Evolutionary conservation across 2,888 invertebrate species (phyloP).

Genomic region (Poecilus cupreus): DNA sequence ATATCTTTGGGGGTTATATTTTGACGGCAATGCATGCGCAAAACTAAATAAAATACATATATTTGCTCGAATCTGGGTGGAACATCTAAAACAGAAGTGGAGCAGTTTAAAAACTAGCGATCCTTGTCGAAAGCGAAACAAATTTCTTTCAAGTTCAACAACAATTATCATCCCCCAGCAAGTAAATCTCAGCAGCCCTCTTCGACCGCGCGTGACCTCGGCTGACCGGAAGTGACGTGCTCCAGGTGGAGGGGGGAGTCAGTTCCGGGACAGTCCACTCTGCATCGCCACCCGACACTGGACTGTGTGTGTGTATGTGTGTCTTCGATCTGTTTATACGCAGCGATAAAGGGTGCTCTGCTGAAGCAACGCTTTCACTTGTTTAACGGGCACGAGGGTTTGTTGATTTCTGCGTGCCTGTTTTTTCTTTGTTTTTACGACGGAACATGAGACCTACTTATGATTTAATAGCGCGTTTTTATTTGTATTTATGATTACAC

Average conservation of each 20-base stretch:
- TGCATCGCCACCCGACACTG: not conserved
- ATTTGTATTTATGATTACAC: not conserved
- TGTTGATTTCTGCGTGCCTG: not conserved
- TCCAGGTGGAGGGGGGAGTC: not conserved
- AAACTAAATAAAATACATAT: too few relatives aligned
- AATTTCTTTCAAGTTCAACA: too few relatives aligned
- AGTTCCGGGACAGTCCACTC: constrained; percentile 36
- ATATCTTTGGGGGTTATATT: too few relatives aligned
- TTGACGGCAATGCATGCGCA: too few relatives aligned
- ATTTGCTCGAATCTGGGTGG: too few relatives aligned
- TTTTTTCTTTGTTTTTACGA: constrained; percentile 1
- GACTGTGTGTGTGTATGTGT: not conserved
- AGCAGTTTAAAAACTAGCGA: too few relatives aligned
- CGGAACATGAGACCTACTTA: not conserved
- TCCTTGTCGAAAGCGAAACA: too few relatives aligned
- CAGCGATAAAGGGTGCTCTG: not conserved
- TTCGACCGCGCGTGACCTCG: constrained; percentile 47
- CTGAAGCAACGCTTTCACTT: constrained; percentile 11
- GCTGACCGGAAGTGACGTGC: constrained; percentile 36
- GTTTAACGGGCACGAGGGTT: not conserved
- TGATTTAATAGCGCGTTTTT: not conserved
- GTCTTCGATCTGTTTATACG: constrained; percentile 37
- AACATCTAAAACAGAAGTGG: too few relatives aligned
- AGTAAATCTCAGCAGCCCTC: not conserved
- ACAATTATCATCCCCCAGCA: too few relatives aligned